phyloP scores from a whole-genome alignment of 2,888 invertebrate species.

The Sarcophaga variegata region DNA sequence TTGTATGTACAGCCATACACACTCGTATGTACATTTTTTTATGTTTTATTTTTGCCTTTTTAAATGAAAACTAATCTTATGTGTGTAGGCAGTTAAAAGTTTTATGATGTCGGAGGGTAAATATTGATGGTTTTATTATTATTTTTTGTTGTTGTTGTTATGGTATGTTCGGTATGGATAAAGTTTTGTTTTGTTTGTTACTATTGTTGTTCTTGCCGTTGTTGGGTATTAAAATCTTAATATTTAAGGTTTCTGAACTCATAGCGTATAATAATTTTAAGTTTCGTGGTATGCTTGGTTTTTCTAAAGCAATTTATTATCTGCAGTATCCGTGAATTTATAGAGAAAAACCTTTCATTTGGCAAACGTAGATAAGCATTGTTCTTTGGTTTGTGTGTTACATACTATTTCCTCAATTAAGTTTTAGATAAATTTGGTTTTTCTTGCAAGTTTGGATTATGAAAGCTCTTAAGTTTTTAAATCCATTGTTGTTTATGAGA shows the following conservation, averaged over 20 bases:
- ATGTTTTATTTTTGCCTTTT: not conserved
- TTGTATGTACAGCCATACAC: not conserved
- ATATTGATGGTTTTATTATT: slow-evolving; percentile 56
- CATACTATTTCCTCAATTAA: slow-evolving; percentile 11
- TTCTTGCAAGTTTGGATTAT: too few species aligned
- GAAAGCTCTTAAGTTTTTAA: too few species aligned
- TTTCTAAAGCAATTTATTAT: slow-evolving; percentile 39
- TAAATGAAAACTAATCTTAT: slow-evolving; percentile 52
- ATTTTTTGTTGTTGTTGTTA: not conserved
- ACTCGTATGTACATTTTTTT: too few species aligned
- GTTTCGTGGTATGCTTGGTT: not conserved
- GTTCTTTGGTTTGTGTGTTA: not conserved
- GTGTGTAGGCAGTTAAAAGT: slow-evolving; percentile 33
- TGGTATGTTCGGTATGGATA: not conserved
- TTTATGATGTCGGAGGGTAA: slow-evolving; percentile 37
- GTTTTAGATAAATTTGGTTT: not conserved
- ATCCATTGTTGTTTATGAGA: too few species aligned
- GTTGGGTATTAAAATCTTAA: slow-evolving; percentile 4
- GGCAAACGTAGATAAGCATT: not conserved
- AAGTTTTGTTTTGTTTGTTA: not conserved
- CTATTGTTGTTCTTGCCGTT: not conserved
- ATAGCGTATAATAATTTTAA: not conserved
- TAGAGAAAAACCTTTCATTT: not conserved
- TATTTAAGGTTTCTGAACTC: slow-evolving; percentile 26
- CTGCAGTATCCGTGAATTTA: slow-evolving; percentile 5